Evolutionary conservation across 2,888 invertebrate species (phyloP).

Genomic region (Unio pictorum): DNA sequence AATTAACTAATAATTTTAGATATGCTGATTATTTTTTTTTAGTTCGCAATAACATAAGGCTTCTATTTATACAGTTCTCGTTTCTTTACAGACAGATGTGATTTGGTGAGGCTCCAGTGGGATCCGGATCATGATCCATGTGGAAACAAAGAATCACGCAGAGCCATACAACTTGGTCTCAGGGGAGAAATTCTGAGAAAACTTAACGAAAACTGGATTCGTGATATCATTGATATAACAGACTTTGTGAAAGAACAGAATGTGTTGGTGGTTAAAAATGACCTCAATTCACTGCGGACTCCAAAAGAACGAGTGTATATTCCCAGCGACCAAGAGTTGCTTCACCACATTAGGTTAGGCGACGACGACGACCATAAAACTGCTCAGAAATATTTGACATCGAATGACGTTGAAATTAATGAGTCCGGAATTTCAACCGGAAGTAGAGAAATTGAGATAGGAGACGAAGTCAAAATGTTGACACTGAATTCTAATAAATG

Average conservation of each 20-base stretch:
- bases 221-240: slow-evolving; percentile 54
- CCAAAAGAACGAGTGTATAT: slow-evolving; percentile 40
- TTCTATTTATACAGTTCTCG: slow-evolving; percentile 5
- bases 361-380: background rate
- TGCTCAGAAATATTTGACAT: no score
- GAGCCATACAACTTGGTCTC: slow-evolving; percentile 61
- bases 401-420: no score
- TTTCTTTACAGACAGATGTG: slow-evolving; percentile 8
- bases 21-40: no score
- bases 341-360: slow-evolving; percentile 22
- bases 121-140: slow-evolving; percentile 60
- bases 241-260: slow-evolving; percentile 51
- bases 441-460: no score
- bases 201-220: slow-evolving; percentile 46
- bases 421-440: no score
- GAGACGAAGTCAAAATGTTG: no score
- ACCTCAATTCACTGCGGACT: slow-evolving; percentile 26
- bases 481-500: no score
- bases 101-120: slow-evolving; percentile 53
- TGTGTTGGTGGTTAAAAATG: slow-evolving; percentile 16
- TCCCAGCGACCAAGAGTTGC: slow-evolving; percentile 14
- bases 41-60: background rate
- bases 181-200: slow-evolving; percentile 42
- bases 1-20: no score
- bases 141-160: slow-evolving; percentile 33